Evolutionary conservation across 2,113 vertebrate species (phyloP).

Genomic region (Austrofundulus limnaeus): DNA sequence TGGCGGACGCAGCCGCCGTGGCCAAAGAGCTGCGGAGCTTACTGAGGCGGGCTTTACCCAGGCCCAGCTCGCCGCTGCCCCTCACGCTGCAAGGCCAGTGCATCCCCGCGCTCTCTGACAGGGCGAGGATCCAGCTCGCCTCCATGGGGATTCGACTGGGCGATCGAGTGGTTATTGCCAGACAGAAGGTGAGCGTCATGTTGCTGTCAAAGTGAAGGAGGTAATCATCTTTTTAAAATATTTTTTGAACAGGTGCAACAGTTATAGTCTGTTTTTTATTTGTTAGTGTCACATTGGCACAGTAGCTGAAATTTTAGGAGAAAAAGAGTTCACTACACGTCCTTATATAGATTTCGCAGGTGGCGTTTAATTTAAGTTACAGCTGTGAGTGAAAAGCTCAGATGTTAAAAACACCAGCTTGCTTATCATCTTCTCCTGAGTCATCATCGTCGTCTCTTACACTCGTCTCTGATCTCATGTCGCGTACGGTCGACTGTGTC

Average conservation of each 20-base stretch:
- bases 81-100: conserved; percentile 73
- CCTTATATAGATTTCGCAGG: not conserved
- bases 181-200: conserved; percentile 87
- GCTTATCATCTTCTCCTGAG: not conserved
- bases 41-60: conserved; percentile 83
- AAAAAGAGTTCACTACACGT: not conserved
- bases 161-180: conserved; percentile 92
- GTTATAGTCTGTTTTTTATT: not conserved
- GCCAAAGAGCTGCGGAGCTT: conserved; percentile 90
- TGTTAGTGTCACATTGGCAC: not conserved
- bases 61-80: conserved; percentile 75
- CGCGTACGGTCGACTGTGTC: not conserved
- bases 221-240: not conserved
- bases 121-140: conserved; percentile 80
- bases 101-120: conserved; percentile 71
- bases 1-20: conserved; percentile 89
- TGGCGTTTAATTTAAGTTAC: not conserved
- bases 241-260: not conserved
- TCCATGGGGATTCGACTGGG: conserved; percentile 88
- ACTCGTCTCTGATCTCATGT: not conserved
- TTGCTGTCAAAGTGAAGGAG: not conserved
- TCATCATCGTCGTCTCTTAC: not conserved
- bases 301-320: not conserved
- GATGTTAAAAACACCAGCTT: conserved; percentile 1
- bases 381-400: not conserved